Evolutionary conservation across 2,113 vertebrate species (phyloP).

Genomic region (Hippolais icterina): DNA sequence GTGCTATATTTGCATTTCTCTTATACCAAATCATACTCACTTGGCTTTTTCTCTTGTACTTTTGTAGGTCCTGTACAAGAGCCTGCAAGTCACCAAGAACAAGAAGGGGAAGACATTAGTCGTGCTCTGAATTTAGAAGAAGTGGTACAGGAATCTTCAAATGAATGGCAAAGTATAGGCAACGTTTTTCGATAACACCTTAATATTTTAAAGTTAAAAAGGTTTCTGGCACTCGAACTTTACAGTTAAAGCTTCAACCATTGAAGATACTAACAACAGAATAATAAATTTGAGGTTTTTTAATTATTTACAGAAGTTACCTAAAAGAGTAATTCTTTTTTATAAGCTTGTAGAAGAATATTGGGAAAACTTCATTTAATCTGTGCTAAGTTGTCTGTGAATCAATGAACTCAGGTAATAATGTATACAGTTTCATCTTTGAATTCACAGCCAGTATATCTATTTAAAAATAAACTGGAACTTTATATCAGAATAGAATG

Average conservation of each 20-base stretch:
- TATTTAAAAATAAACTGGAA: constrained; percentile 32
- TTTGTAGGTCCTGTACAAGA: constrained; percentile 73
- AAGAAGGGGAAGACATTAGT: constrained; percentile 72
- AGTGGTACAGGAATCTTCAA: constrained; percentile 79
- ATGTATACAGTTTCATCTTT: constrained; percentile 18
- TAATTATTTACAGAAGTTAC: constrained; percentile 46
- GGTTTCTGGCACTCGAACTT: neutral
- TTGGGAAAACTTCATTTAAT: constrained; percentile 1
- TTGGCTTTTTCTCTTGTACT: neutral
- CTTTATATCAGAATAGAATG: constrained; percentile 3
- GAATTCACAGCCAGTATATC: constrained; percentile 25
- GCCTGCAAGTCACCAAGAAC: constrained; percentile 64
- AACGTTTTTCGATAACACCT: constrained; percentile 77
- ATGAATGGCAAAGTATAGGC: constrained; percentile 84
- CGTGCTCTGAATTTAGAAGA: constrained; percentile 81
- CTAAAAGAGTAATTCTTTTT: constrained; percentile 61
- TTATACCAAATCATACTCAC: neutral
- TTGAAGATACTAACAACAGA: constrained; percentile 20
- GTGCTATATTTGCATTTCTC: neutral
- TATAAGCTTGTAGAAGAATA: constrained; percentile 42
- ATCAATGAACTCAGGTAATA: constrained; percentile 76
- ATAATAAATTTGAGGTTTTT: constrained; percentile 59
- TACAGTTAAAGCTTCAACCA: constrained; percentile 24
- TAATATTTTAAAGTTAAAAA: neutral
- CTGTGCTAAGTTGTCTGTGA: constrained; percentile 44